phyloP scores from a whole-genome alignment of 2,113 vertebrate genomes.

The Microtus montanus region DNA sequence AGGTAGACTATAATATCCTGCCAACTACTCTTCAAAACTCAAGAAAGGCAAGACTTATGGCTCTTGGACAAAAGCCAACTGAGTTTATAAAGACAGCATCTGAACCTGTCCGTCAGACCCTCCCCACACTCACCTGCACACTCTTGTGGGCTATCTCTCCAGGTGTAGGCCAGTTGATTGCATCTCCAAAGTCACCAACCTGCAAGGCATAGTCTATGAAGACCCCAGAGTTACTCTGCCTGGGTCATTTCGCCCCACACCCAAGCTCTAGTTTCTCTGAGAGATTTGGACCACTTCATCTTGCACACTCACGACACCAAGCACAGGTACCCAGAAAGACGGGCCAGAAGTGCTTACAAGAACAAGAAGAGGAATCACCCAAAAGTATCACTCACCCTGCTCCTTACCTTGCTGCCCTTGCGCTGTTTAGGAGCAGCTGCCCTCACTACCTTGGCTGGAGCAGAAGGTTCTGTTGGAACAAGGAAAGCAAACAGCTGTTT shows the following conservation, averaged over 20 bases:
- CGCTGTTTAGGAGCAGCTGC: constrained; percentile 92
- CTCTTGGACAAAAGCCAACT: background rate
- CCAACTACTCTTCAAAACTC: constrained; percentile 11
- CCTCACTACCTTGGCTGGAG: constrained; percentile 94
- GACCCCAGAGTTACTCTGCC: background rate
- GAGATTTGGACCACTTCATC: background rate
- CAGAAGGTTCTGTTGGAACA: constrained; percentile 89
- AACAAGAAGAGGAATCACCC: background rate
- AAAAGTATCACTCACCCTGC: background rate
- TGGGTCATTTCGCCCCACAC: background rate
- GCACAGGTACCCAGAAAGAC: background rate
- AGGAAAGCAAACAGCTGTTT: constrained; percentile 13
- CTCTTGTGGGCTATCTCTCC: constrained; percentile 98
- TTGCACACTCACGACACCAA: background rate
- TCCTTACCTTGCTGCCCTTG: constrained; percentile 96
- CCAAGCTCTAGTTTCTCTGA: background rate
- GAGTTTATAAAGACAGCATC: background rate
- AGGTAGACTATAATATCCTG: too few species aligned
- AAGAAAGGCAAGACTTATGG: background rate
- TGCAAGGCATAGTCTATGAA: constrained; percentile 75
- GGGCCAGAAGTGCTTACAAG: background rate
- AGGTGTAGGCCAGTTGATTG: constrained; percentile 98
- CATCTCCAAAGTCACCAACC: constrained; percentile 98
- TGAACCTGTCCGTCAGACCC: background rate
- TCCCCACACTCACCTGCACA: constrained; percentile 89